phyloP scores from a whole-genome alignment of 2,888 invertebrate species.

The Flabesymbios commensalis region DNA sequence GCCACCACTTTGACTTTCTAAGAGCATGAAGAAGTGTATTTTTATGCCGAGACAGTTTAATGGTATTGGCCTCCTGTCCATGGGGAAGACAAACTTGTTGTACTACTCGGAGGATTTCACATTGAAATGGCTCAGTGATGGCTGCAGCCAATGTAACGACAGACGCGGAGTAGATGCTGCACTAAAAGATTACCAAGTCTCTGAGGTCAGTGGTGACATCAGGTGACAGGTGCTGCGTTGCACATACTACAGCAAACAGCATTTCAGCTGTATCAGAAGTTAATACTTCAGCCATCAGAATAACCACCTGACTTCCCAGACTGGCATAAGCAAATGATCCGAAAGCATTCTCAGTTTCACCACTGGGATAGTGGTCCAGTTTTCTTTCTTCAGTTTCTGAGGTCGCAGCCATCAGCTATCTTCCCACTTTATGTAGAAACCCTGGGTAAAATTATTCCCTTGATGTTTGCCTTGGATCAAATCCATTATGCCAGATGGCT shows the following conservation, averaged over 20 bases:
- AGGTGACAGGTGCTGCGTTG: constrained; percentile 4
- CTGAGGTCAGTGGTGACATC: constrained; percentile 2
- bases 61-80: no score
- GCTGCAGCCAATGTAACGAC: not conserved
- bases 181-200: not conserved
- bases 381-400: not conserved
- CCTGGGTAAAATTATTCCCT: not conserved
- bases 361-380: no score
- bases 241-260: not conserved
- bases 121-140: no score
- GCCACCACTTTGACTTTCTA: no score
- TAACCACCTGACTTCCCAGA: no score
- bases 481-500: constrained; percentile 4
- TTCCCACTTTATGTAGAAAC: not conserved
- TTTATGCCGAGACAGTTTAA: no score
- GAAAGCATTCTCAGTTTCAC: not conserved
- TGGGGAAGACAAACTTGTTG: no score
- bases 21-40: no score
- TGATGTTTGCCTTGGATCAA: constrained; percentile 3
- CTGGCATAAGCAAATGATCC: not conserved
- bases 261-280: not conserved
- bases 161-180: not conserved
- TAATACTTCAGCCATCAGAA: no score
- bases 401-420: not conserved
- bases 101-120: no score